Conservation (phyloP, 2,797 vertebrate species). For the Hydrophis major region DNA sequence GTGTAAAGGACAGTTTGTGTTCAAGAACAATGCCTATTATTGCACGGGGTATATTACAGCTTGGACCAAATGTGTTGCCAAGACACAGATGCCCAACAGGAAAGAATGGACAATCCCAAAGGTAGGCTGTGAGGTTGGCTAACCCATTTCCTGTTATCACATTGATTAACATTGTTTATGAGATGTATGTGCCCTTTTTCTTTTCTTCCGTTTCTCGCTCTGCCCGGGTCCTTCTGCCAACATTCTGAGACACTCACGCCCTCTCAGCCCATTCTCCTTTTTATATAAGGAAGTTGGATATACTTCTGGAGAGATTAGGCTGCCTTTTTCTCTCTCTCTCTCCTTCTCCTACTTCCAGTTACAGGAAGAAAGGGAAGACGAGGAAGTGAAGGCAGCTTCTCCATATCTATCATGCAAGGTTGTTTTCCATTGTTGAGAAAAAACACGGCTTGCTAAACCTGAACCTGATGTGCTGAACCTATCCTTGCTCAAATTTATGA, state of each 20-base stretch:
- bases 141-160: background rate
- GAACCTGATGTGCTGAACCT: background rate
- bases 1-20: conserved; percentile 90
- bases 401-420: background rate
- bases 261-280: background rate
- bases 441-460: background rate
- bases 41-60: conserved; percentile 92
- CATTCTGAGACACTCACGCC: background rate
- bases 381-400: background rate
- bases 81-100: conserved; percentile 81
- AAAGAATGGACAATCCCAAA: conserved; percentile 91
- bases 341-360: background rate
- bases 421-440: background rate
- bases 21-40: conserved; percentile 89
- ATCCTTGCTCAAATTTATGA: background rate
- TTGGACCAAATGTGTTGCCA: conserved; percentile 96
- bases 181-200: background rate
- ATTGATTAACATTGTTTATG: background rate
- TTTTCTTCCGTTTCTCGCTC: background rate
- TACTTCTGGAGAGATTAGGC: background rate
- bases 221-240: background rate
- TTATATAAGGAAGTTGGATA: background rate
- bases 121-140: conserved; percentile 67
- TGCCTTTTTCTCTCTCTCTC: background rate
- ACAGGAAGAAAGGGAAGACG: background rate